Evolutionary conservation across 2,113 vertebrate species (phyloP), one percentile per base, ranked within the genome.

Genomic region (Hippocampus abdominalis): DNA sequence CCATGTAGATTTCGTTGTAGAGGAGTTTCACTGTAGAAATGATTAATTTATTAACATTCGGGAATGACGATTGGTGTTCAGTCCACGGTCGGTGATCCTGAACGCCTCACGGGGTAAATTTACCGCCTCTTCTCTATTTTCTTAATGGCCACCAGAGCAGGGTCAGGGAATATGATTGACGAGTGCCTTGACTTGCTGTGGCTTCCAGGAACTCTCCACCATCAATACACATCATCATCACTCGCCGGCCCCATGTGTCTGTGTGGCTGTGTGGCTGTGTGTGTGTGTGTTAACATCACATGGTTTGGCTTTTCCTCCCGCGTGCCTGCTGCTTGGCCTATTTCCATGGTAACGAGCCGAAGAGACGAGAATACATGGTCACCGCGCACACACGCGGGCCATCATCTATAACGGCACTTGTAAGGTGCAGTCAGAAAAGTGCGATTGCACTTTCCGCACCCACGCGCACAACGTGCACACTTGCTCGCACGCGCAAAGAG

Each of bases 331-430:
- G 87, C 88, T 90, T 89, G 88, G 88, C 87, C 88, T 86, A 89
- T 91, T 89, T 89, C 89, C 87, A 89, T 89, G 89, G 89, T 83
- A 89, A 89, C 88, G 86, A 89, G 84, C 83, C 39, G 70, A 85
- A 81, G 75, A 88, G 83, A 73, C 77, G 74, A 77, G 42, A 39
- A 83, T 70, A 61, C 59, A 36, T 36, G 25, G 62, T 66, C 70
- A 62, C 49, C 20, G 29, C 61, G 77, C 77, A 69, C 62, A 48
- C 75, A 56, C 64, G 32, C 60, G 16, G 62, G 39, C 42, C 27
- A 8, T 51, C 16, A 36, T 36, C 74, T 74, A 63, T 75, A 71
- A 49, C 3, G 80, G 64, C 68, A 59, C 72, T 78, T 77, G 80
- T 70, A 81, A 74, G 84, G 75, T 85, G 77, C 82, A 83, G 82